These are phyloP conservation scores for Spisula subtruncata DNA, from an alignment of 2,888 invertebrate species.

Conservation along the genomic window DNA sequence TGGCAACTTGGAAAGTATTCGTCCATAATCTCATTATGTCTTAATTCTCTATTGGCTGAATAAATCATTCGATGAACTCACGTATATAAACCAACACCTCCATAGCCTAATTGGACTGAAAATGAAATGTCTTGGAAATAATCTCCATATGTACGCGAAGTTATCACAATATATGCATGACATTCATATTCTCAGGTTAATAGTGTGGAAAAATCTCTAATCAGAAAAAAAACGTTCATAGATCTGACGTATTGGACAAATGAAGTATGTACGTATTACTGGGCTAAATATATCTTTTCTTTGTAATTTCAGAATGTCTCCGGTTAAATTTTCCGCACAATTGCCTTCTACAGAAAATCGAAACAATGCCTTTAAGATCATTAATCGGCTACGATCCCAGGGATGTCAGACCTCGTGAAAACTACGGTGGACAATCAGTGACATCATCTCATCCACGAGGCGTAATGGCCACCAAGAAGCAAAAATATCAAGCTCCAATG, in stretches of 20 bases:
- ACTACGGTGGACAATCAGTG: slow-evolving; percentile 48
- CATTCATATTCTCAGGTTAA: neutral
- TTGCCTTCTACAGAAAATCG: neutral
- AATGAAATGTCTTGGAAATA: too few relatives aligned
- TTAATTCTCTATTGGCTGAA: too few relatives aligned
- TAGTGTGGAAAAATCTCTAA: neutral
- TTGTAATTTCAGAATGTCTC: slow-evolving; percentile 16
- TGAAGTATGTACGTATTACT: neutral
- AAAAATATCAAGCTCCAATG: slow-evolving; percentile 69
- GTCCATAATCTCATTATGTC: too few relatives aligned
- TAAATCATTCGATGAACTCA: too few relatives aligned
- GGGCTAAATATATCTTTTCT: neutral
- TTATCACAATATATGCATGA: neutral
- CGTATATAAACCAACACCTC: too few relatives aligned
- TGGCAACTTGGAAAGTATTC: too few relatives aligned
- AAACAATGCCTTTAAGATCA: slow-evolving; percentile 61
- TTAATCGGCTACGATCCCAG: slow-evolving; percentile 70
- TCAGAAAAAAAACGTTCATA: neutral
- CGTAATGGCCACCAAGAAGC: slow-evolving; percentile 65
- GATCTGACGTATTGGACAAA: neutral
- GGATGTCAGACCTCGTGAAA: slow-evolving; percentile 32
- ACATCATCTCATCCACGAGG: slow-evolving; percentile 36
- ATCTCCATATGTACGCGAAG: too few relatives aligned
- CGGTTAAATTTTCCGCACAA: slow-evolving; percentile 1
- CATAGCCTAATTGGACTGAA: too few relatives aligned